These are phyloP conservation scores for Globodera rostochiensis DNA, from an alignment of 1,140 invertebrate genomes.

Conservation along the genomic window DNA sequence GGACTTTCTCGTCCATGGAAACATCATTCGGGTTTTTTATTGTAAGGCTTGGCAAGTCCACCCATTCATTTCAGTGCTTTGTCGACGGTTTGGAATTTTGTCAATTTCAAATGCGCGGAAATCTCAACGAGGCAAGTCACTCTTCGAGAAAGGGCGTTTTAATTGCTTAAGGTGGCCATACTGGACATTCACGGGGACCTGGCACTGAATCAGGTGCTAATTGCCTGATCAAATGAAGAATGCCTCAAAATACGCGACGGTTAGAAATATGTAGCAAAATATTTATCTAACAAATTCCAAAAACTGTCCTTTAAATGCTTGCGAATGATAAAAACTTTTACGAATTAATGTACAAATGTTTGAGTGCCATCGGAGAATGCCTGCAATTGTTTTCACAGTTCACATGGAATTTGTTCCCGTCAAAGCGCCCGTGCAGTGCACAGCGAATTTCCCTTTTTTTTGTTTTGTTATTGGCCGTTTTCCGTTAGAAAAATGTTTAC, in stretches of 20 bases:
- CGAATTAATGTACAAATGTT: no score
- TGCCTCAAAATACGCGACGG: background rate
- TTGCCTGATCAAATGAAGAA: conserved; percentile 26
- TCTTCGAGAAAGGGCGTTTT: background rate
- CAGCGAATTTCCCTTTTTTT: background rate
- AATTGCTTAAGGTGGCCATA: conserved; percentile 15
- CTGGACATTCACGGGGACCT: conserved; percentile 32
- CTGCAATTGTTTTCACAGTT: background rate
- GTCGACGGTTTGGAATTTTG: conserved; percentile 33
- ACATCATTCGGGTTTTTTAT: conserved; percentile 14
- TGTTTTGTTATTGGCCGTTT: no score
- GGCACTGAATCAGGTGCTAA: conserved; percentile 28
- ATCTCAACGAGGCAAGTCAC: background rate
- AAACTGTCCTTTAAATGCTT: no score
- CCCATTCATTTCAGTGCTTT: conserved; percentile 31
- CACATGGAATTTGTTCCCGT: conserved; percentile 1
- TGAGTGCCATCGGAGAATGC: no score
- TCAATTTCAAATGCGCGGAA: conserved; percentile 5
- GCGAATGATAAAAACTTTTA: no score
- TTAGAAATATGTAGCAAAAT: no score
- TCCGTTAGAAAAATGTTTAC: no score
- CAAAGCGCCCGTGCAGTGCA: background rate
- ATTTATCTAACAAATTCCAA: no score
- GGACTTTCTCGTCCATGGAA: conserved; percentile 29
- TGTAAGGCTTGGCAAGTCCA: background rate